These are phyloP conservation scores for Boulengeromyrus knoepffleri DNA, from an alignment of 2,113 vertebrate species.

Conservation along the genomic window DNA sequence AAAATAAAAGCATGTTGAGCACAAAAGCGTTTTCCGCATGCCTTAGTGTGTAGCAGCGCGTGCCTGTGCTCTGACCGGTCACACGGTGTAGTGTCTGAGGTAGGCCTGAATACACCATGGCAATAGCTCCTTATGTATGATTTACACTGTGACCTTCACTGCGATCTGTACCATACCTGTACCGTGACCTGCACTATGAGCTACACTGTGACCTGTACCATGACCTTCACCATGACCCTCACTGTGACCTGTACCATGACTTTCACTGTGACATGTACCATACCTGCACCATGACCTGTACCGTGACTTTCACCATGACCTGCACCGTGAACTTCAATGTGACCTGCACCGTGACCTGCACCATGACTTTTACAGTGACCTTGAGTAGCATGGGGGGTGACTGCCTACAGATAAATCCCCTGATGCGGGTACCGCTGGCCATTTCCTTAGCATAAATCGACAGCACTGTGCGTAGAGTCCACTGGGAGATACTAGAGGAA, in stretches of 20 bases:
- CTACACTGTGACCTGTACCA: not conserved
- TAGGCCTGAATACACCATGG: not conserved
- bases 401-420: too few species aligned
- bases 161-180: too few species aligned
- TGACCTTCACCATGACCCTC: slow-evolving; percentile 25
- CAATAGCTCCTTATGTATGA: not conserved
- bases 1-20: not conserved
- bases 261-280: too few species aligned
- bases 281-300: not conserved
- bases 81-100: not conserved
- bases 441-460: slow-evolving; percentile 17
- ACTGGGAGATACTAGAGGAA: not conserved
- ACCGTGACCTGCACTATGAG: not conserved
- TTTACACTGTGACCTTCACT: not conserved
- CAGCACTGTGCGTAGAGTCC: slow-evolving; percentile 7
- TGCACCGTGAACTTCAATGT: slow-evolving; percentile 12
- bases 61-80: not conserved
- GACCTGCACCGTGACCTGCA: not conserved
- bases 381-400: not conserved
- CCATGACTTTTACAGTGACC: not conserved
- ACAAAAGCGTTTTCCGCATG: not conserved
- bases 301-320: not conserved
- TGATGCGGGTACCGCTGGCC: not conserved
- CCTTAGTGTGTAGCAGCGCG: not conserved
- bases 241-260: not conserved